These are phyloP conservation scores for Caenorhabditis briggsae DNA, from an alignment of 1,140 invertebrate species.

Conservation along the genomic window DNA sequence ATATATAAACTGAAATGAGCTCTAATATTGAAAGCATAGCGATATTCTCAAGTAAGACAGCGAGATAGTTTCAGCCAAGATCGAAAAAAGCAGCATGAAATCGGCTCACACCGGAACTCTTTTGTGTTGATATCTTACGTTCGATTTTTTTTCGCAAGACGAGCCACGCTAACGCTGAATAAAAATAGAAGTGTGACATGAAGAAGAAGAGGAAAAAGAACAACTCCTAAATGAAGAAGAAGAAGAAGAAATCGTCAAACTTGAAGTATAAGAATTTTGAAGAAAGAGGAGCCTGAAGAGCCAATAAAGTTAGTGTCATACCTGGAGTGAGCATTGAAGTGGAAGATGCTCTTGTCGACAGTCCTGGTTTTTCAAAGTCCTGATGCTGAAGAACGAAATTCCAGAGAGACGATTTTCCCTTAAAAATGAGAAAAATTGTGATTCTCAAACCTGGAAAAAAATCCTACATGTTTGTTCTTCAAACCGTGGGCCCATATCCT, in stretches of 20 bases:
- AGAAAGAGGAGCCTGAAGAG: not conserved
- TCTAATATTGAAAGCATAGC: not conserved
- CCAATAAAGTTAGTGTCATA: slow-evolving; percentile 43
- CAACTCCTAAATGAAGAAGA: not conserved
- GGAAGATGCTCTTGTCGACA: slow-evolving; percentile 58
- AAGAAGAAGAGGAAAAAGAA: not conserved
- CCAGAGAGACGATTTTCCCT: slow-evolving; percentile 78
- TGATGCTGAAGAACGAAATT: slow-evolving; percentile 71
- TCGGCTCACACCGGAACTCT: not conserved
- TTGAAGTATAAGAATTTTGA: not conserved
- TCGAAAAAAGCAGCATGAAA: slow-evolving; percentile 8
- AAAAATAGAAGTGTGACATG: not conserved
- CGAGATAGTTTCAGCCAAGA: not conserved
- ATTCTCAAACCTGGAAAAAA: not conserved
- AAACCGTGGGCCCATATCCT: slow-evolving; percentile 97
- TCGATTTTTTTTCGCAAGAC: slow-evolving; percentile 61
- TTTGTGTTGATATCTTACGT: slow-evolving; percentile 56
- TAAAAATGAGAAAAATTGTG: slow-evolving; percentile 56
- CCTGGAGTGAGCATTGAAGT: slow-evolving; percentile 69
- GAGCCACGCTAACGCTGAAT: slow-evolving; percentile 64
- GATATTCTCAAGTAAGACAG: not conserved
- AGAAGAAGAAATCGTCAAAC: not conserved
- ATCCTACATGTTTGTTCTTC: slow-evolving; percentile 87
- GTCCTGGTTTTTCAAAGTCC: slow-evolving; percentile 71
- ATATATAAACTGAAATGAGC: not conserved